phyloP scores from a whole-genome alignment of 2,797 vertebrate genomes.

The Typhlichthys eigenmanni region DNA sequence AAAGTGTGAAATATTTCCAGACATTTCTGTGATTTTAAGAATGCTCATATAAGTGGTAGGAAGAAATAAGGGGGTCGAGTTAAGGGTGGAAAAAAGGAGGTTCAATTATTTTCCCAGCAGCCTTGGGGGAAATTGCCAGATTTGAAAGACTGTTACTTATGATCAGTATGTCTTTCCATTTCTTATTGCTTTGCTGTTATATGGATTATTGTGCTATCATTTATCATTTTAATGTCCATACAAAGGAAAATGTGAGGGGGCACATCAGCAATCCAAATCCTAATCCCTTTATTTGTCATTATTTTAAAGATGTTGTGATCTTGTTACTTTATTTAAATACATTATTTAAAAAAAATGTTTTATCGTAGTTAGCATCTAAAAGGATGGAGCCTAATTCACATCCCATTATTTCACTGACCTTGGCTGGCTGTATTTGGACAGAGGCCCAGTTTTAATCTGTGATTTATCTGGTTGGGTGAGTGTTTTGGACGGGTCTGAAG shows the following conservation, averaged over 20 bases:
- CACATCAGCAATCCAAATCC: slow-evolving; percentile 21
- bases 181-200: no score
- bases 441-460: slow-evolving; percentile 57
- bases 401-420: slow-evolving; percentile 27
- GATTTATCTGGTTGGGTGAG: slow-evolving; percentile 55
- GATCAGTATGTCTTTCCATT: no score
- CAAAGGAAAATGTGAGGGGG: slow-evolving; percentile 1
- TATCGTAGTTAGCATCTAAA: slow-evolving; percentile 2
- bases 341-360: slow-evolving; percentile 23
- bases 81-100: no score
- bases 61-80: no score
- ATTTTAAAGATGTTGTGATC: slow-evolving; percentile 15
- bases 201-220: no score
- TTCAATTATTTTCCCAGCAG: no score
- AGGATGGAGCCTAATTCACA: slow-evolving; percentile 12
- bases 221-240: no score
- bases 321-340: slow-evolving; percentile 5
- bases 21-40: no score
- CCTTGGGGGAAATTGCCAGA: no score
- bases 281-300: slow-evolving; percentile 42
- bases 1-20: no score
- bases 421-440: slow-evolving; percentile 30
- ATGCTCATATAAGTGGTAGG: no score
- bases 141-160: no score
- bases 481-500: slow-evolving; percentile 37